These are phyloP conservation scores for Chrysina gloriosa DNA, from an alignment of 2,888 invertebrate species.

Conservation along the genomic window DNA sequence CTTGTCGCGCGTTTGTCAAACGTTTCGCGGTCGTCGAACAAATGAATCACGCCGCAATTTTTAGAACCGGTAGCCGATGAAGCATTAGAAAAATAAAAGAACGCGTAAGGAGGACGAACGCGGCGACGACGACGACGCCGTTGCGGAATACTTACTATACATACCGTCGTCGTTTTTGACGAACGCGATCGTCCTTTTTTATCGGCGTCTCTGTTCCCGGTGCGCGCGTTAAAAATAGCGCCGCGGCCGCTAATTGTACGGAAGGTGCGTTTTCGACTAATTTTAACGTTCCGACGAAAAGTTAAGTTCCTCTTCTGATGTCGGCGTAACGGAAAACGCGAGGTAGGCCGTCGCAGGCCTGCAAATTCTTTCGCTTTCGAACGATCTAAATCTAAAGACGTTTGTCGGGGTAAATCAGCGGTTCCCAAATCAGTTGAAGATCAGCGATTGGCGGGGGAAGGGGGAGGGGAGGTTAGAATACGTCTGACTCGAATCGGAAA, in stretches of 20 bases:
- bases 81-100: slow-evolving; percentile 13
- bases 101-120: too few relatives aligned
- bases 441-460: too few relatives aligned
- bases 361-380: too few relatives aligned
- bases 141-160: neutral
- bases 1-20: too few relatives aligned
- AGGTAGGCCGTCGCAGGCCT: too few relatives aligned
- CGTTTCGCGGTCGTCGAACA: neutral
- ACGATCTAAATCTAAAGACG: too few relatives aligned
- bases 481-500: too few relatives aligned
- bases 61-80: neutral
- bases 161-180: neutral
- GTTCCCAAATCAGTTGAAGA: too few relatives aligned
- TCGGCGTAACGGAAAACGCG: neutral
- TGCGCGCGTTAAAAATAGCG: neutral
- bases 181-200: neutral
- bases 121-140: neutral
- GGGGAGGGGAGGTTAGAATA: too few relatives aligned
- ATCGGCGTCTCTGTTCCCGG: neutral
- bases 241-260: slow-evolving; percentile 7
- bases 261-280: slow-evolving; percentile 32
- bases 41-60: neutral
- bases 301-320: neutral
- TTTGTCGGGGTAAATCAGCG: too few relatives aligned
- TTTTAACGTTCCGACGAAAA: slow-evolving; percentile 34